Percentiles rank a stretch among this genome's conserved stretches.
Conservation (phyloP, 2,797 vertebrate species). For the Chelon auratus region DNA sequence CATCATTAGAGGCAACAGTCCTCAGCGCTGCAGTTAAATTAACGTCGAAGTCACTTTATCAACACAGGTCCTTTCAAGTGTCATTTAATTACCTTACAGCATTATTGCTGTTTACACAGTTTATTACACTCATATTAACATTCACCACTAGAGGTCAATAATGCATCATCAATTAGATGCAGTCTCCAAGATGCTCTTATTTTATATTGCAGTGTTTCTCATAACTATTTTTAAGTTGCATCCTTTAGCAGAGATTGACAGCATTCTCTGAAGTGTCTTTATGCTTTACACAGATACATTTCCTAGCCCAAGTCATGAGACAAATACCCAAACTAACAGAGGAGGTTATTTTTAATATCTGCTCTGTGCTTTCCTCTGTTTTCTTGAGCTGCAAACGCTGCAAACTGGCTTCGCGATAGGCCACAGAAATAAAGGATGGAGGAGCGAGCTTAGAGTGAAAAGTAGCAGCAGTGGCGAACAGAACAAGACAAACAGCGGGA, state of each 20-base stretch:
- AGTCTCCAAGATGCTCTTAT: not conserved
- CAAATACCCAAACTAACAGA: conserved; percentile 3
- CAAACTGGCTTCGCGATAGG: conserved; percentile 22
- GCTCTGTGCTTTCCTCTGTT: not conserved
- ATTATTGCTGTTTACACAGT: conserved; percentile 45
- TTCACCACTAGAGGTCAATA: conserved; percentile 80
- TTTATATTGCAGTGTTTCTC: conserved; percentile 23
- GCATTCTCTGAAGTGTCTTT: not conserved
- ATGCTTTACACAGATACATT: conserved; percentile 1
- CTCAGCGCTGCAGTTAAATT: conserved; percentile 30
- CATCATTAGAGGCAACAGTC: conserved; percentile 50
- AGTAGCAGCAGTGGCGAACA: conserved; percentile 5
- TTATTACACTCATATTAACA: conserved; percentile 1
- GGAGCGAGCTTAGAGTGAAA: not conserved
- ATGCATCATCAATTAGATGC: conserved; percentile 53
- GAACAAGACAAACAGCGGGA: conserved; percentile 43
- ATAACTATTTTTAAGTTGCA: conserved; percentile 10
- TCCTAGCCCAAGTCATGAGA: not conserved
- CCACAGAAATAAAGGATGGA: not conserved
- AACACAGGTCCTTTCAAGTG: conserved; percentile 41
- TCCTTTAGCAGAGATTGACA: not conserved
- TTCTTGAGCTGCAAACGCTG: conserved; percentile 26
- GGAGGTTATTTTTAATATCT: conserved; percentile 5
- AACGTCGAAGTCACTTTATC: conserved; percentile 38
- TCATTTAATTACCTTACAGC: conserved; percentile 39